Conservation (phyloP, 2,888 invertebrate genomes). For the Allacma fusca region DNA sequence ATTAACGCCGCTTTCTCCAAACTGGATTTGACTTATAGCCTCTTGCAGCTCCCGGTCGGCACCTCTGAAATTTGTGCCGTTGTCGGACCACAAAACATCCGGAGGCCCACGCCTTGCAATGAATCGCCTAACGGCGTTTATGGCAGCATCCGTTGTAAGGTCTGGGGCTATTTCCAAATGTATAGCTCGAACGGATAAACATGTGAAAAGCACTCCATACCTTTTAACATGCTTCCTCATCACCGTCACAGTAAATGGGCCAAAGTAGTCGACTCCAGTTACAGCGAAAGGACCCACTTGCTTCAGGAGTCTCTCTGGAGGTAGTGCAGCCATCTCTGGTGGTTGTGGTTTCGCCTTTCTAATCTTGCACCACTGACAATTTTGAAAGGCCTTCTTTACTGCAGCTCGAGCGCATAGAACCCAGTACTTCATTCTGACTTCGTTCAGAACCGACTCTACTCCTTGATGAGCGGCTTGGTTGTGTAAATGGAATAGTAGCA, state of each 20-base stretch:
- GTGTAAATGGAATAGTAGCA: slow-evolving; percentile 21
- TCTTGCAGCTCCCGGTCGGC: slow-evolving; percentile 65
- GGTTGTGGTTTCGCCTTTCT: slow-evolving; percentile 1
- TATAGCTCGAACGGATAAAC: slow-evolving; percentile 31
- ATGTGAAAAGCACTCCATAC: slow-evolving; percentile 38
- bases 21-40: slow-evolving; percentile 66
- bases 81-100: slow-evolving; percentile 63
- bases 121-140: slow-evolving; percentile 37
- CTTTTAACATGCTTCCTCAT: slow-evolving; percentile 31
- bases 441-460: slow-evolving; percentile 22
- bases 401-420: slow-evolving; percentile 24
- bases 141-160: slow-evolving; percentile 26
- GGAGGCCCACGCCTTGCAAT: slow-evolving; percentile 62
- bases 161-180: slow-evolving; percentile 32
- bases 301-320: slow-evolving; percentile 2
- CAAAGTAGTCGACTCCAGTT: slow-evolving; percentile 29
- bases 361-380: slow-evolving; percentile 35
- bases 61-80: slow-evolving; percentile 64
- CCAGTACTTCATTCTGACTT: slow-evolving; percentile 32
- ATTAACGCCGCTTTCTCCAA: slow-evolving; percentile 20
- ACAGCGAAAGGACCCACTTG: slow-evolving; percentile 19
- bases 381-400: slow-evolving; percentile 6
- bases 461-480: slow-evolving; percentile 35
- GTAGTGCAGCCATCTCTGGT: slow-evolving; percentile 38
- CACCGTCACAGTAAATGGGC: not conserved